Evolutionary conservation across 2,888 invertebrate genomes (phyloP).

Genomic region (Agapetus fuscipes): DNA sequence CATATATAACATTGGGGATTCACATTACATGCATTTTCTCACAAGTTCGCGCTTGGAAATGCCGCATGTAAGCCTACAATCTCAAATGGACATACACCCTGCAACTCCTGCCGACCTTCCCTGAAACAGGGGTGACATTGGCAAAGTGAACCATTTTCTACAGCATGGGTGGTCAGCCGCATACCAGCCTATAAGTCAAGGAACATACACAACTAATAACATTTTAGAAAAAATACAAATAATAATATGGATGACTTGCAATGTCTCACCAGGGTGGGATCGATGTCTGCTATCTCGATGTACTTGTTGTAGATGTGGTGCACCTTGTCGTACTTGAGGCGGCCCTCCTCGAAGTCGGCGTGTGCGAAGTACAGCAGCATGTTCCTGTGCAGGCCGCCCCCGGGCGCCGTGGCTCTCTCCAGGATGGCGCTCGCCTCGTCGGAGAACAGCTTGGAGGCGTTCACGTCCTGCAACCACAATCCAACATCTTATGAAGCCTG

Average conservation of each 20-base stretch:
- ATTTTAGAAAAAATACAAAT: too few relatives aligned
- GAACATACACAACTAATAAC: too few relatives aligned
- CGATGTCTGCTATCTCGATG: constrained; percentile 79
- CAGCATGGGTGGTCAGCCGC: too few relatives aligned
- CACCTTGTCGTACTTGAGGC: constrained; percentile 91
- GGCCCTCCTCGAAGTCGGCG: constrained; percentile 96
- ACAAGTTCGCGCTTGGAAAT: too few relatives aligned
- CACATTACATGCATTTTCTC: too few relatives aligned
- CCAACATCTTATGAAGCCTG: neutral
- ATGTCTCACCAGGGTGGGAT: constrained; percentile 79
- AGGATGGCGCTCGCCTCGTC: constrained; percentile 94
- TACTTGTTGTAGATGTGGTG: constrained; percentile 93
- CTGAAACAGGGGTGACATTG: too few relatives aligned
- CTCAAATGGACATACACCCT: too few relatives aligned
- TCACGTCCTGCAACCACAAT: constrained; percentile 67
- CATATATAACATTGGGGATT: too few relatives aligned
- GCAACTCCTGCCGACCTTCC: too few relatives aligned
- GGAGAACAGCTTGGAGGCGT: constrained; percentile 83
- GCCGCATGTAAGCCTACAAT: too few relatives aligned
- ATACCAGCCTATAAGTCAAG: too few relatives aligned
- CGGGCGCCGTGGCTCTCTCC: constrained; percentile 74
- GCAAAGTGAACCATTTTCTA: too few relatives aligned
- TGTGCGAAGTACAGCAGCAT: constrained; percentile 95
- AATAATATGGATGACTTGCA: neutral
- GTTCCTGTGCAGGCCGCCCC: constrained; percentile 79